Base-by-base conservation (phyloP, 1,140 invertebrate genomes). In the Eumaeus atala region DNA sequence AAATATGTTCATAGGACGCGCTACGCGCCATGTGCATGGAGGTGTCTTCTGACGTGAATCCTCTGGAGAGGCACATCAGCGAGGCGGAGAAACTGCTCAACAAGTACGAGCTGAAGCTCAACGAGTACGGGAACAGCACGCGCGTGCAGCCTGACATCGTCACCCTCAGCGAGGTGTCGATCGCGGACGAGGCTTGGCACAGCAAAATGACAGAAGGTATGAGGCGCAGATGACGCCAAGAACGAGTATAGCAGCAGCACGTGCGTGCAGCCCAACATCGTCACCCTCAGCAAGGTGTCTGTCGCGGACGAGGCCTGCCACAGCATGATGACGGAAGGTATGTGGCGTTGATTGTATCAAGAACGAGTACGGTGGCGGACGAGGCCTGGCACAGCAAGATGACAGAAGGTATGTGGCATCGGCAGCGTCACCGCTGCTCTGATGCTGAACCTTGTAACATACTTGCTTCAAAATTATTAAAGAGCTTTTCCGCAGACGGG, bases 61-160 rank as follows among this genome's bases (percentile, higher is more conserved):
- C 78, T 0, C 73, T 87, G 14, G 76, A 78, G 44, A 78, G 81
- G 28, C 81, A 88, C 48, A 78, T 87, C 35, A 69, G 70, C 3
- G 76, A 87, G 33, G 87, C 84, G 9, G 88, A 89, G 62, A 82
- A 88, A 50, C 67, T 91, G 4, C 67, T 91, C 1, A 86, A 82
- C 38, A 90, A 88, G 61, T 90, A 89, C 53, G 88, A 90, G 51
- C 72, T 80, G 17, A 90, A 90, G 57, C 63, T 91, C 11, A 85
- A 81, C 17, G 90, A 91, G 62, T 89, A 87, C 60, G 72, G 62
- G 8, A 84, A 75, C 53, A 56, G 60, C 3, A 77, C 58, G 36
- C 85, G 80, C 48, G 82, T 88, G 49, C 85, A 79, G 47, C 83
- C 82, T 3, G 87, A 88, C 53, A 76, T 87, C 37, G 75, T 87